Base-by-base conservation (phyloP, 1,140 invertebrate genomes). In the Aradophagus sp. region DNA sequence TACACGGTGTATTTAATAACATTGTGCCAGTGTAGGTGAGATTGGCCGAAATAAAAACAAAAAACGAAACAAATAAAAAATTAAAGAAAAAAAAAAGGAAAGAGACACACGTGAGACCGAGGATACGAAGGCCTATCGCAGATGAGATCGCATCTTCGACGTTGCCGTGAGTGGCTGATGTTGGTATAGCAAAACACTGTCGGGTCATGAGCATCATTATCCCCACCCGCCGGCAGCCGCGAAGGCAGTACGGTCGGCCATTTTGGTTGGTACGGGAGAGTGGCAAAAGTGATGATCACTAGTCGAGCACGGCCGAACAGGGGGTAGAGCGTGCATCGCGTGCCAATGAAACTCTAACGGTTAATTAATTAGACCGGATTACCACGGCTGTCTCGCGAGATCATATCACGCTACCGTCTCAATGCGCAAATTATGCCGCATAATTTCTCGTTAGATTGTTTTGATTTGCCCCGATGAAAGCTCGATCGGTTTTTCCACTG, bases 131-230 rank as follows among this genome's bases (percentile, higher is more conserved):
- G 71, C 74, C 76, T 82, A 81, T 82, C 78, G 78, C 70, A 75
- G 73, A 83, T 81, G 78, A 82, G 78, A 82, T 82, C 78, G 69
- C 76, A 82, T 80, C 72, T 80, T 75, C 73, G 52, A 76, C 75
- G 69, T 74, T 76, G 62, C 77, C 66, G 58, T 71, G 44, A 74
- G 65, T 67, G 74, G 59, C 61, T 79, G 80, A 81, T 82, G 80
- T 84, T 83, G 77, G 83, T 83, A 82, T 82, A 84, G 77, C 79
- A 83, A 84, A 84, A 84, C 80, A 83, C 78, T 81, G 82, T 83
- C 80, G 74, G 80, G 75, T 84, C 80, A 85, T 85, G 82, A 84
- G 80, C 77, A 80, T 85, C 82, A 85, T 84, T 85, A 84, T 77
- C 81, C 80, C 78, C 80, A 78, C 81, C 55, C 32, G 29, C 52